Evolutionary conservation across 1,140 invertebrate species (phyloP), one percentile per base, ranked within the genome.

Genomic region (Brachionus rubens): DNA sequence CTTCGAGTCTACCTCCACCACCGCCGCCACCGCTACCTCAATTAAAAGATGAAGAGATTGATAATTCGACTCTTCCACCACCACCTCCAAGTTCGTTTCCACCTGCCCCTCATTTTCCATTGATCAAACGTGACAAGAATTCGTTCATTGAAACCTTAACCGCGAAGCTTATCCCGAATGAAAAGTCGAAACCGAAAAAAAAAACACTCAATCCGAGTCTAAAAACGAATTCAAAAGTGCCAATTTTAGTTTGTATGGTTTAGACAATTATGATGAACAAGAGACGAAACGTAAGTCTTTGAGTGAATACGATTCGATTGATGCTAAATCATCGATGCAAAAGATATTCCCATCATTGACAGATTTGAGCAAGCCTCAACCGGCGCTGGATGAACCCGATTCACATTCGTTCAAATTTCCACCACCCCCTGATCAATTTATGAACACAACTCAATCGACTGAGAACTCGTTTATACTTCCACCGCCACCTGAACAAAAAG

Each of bases 401-500:
- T 65, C n/a, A n/a, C n/a, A n/a, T n/a, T n/a, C 59, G 19, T 65
- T 65, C 24, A 43, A 65, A 41, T 65, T 65, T 65, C 59, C 59
- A 41, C 59, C 59, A 30, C 59, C 59, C 10, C 59, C 59, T 19
- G 40, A 43, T 24, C 59, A 65, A 65, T 65, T 65, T 41, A 24
- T 65, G 59, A 65, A 28, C 36, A 16, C 36, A 7, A 21, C 59
- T 0, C 9, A 46, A 16, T 7, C 43, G 3, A 46, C 2, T 14
- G 43, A 46, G 3, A 46, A 1, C 19, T 36, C 40, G n/a, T n/a
- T n/a, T 3, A 43, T 28, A 10, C 4, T 65, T 16, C 59, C 40
- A 14, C 59, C 59, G 19, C 59, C 59, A 41, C 59, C 59, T 24
- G 59, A 65, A 4, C 59, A 24, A 65, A 43, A 26, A n/a, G 59